A percentile compares a stretch with the other conserved stretches of the same genome.
These are phyloP conservation scores for Bombus affinis DNA, from an alignment of 1,140 invertebrate genomes.

Conservation along the genomic window DNA sequence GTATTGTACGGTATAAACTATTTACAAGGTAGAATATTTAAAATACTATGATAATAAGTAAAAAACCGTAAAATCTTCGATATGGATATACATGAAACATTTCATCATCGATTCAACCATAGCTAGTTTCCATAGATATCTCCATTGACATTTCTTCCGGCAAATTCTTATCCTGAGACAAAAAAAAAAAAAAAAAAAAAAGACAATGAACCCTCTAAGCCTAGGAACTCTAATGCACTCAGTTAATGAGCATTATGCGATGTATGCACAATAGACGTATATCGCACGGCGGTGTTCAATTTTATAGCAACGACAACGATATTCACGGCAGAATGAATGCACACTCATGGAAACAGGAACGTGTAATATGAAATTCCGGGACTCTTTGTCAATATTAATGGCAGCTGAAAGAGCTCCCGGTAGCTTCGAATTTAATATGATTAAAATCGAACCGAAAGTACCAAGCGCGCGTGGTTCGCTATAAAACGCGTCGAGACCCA, in stretches of 20 bases:
- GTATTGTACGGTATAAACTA: not conserved
- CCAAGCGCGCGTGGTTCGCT: not conserved
- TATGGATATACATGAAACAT: not conserved
- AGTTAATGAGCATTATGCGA: constrained; percentile 21
- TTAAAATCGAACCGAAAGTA: constrained; percentile 35
- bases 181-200: not conserved
- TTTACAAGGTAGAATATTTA: not conserved
- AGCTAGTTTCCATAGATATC: not conserved
- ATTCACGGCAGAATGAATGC: not conserved
- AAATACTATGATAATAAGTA: not conserved
- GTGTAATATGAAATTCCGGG: constrained; percentile 44
- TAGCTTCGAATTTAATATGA: constrained; percentile 40
- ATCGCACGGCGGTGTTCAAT: not conserved
- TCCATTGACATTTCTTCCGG: not conserved
- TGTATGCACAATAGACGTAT: not conserved
- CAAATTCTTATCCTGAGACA: not conserved
- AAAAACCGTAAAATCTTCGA: not conserved
- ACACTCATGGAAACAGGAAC: not conserved
- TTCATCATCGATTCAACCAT: not conserved
- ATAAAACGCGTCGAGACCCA: constrained; percentile 21
- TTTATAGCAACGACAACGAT: not conserved
- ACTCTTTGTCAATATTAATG: constrained; percentile 48
- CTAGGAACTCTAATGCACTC: not conserved
- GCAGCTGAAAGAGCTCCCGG: constrained; percentile 18
- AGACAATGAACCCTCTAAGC: no score